A percentile compares a stretch with the other conserved stretches of the same genome.
These are phyloP conservation scores for Onychostruthus taczanowskii DNA, from an alignment of 2,113 vertebrate species.

Conservation along the genomic window DNA sequence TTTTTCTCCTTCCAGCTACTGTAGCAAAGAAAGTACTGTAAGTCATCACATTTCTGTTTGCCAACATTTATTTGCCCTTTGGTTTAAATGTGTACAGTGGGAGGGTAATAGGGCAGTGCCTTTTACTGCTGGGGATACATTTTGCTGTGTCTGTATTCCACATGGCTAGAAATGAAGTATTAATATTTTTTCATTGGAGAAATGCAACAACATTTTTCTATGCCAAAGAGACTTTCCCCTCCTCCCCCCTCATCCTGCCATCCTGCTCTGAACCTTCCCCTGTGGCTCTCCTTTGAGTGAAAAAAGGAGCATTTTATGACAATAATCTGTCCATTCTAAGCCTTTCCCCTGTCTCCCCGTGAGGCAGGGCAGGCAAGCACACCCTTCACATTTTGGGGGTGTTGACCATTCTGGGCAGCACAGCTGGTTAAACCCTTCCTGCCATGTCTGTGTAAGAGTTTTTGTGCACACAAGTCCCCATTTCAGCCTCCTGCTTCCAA, in stretches of 20 bases:
- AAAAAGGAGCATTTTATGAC: not conserved
- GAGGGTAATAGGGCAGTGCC: conserved; percentile 34
- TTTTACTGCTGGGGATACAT: conserved; percentile 64
- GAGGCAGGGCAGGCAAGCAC: not conserved
- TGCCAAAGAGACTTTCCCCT: conserved; percentile 40
- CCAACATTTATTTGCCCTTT: conserved; percentile 59
- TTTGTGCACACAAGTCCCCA: not conserved
- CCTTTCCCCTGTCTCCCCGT: not conserved
- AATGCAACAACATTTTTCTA: conserved; percentile 38
- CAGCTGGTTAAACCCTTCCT: not conserved
- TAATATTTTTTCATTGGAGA: conserved; percentile 33
- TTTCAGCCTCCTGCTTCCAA: not conserved
- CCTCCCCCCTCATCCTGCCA: not conserved
- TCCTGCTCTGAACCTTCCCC: not conserved
- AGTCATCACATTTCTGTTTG: conserved; percentile 73
- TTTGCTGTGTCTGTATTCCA: conserved; percentile 62
- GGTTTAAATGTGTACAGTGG: conserved; percentile 34
- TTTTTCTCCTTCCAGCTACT: conserved; percentile 65
- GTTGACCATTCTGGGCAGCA: not conserved
- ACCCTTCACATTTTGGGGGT: not conserved
- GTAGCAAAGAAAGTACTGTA: conserved; percentile 71
- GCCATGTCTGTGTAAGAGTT: not conserved
- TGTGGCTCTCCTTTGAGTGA: not conserved
- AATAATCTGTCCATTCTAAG: not conserved
- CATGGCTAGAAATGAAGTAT: conserved; percentile 58